A percentile compares a stretch with the other conserved stretches of the same genome.
These are phyloP conservation scores for Eurosta solidaginis DNA, from an alignment of 1,140 invertebrate genomes.

Conservation along the genomic window DNA sequence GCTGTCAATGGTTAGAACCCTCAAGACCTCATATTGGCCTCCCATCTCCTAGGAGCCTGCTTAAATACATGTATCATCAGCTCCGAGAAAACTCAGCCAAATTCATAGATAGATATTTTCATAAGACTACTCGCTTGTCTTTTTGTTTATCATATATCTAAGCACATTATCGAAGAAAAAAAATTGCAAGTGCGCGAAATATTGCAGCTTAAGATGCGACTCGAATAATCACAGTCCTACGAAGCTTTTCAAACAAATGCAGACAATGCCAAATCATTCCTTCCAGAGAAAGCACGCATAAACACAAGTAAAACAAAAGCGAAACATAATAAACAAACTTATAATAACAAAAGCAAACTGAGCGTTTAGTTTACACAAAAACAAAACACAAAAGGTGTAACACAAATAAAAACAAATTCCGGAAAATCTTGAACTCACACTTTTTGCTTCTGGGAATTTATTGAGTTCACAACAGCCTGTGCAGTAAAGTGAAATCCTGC, in stretches of 20 bases:
- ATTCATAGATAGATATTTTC: no score
- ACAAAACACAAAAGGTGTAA: not conserved
- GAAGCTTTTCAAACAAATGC: not conserved
- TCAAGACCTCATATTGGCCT: no score
- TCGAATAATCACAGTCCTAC: not conserved
- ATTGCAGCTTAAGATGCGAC: not conserved
- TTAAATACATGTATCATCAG: no score
- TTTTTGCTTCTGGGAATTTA: constrained; percentile 22
- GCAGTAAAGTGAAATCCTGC: not conserved
- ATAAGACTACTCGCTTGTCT: no score
- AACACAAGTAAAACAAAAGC: not conserved
- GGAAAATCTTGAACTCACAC: no score
- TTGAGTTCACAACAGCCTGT: not conserved
- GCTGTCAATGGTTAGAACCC: no score
- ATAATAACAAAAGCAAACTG: not conserved
- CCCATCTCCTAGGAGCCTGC: no score
- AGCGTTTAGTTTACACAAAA: not conserved
- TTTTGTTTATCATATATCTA: no score
- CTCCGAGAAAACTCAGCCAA: no score
- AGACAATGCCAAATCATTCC: not conserved
- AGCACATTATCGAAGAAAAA: not conserved
- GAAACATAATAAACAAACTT: not conserved
- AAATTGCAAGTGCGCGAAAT: not conserved
- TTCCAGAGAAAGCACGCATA: not conserved
- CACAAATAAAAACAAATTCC: not conserved